These are phyloP conservation scores for Eumacrocentrus americanus DNA, from an alignment of 2,888 invertebrate species.

Conservation along the genomic window DNA sequence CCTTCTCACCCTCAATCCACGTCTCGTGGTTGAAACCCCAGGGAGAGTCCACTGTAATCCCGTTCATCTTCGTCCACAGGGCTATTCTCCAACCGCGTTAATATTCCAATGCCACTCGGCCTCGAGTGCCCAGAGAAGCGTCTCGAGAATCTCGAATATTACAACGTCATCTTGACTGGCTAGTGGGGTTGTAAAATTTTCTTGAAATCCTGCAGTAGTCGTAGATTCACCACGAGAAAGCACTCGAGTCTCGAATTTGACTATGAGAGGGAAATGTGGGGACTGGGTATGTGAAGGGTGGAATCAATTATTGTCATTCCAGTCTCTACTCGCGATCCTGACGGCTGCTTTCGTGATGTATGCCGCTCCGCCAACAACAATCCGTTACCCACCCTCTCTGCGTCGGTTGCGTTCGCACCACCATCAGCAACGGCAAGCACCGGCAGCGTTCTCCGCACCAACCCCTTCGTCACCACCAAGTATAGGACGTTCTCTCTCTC, in stretches of 20 bases:
- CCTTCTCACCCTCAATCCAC: constrained; percentile 5
- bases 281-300: constrained; percentile 39
- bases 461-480: constrained; percentile 25
- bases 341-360: constrained; percentile 55
- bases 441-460: constrained; percentile 32
- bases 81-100: constrained; percentile 8
- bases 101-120: constrained; percentile 8
- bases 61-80: background rate
- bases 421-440: constrained; percentile 29
- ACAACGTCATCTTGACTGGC: no score
- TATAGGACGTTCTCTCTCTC: constrained; percentile 18
- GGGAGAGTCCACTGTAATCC: constrained; percentile 8
- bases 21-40: background rate
- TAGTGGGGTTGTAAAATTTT: no score
- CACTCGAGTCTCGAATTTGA: constrained; percentile 5
- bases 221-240: no score
- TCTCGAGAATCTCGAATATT: constrained; percentile 17
- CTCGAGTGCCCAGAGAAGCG: background rate
- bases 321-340: constrained; percentile 53
- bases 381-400: constrained; percentile 47
- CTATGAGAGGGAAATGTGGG: background rate
- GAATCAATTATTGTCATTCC: constrained; percentile 60
- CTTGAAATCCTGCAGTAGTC: no score
- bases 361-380: constrained; percentile 50
- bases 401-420: constrained; percentile 24